Evolutionary conservation across 1,140 invertebrate genomes (phyloP).

Genomic region (Brachionus asplanchnoidis): DNA sequence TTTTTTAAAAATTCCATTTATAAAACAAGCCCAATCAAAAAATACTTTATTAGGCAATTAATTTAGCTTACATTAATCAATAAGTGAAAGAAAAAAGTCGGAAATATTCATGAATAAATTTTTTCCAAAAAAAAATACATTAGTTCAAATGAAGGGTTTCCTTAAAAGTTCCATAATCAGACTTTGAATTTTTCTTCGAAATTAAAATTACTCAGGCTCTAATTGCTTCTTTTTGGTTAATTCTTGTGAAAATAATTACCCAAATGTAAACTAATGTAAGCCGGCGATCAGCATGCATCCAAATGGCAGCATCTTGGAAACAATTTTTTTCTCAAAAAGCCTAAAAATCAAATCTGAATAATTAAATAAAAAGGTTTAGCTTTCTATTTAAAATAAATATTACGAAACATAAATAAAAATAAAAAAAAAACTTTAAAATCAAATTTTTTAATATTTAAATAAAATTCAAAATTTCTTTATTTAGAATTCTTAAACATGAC

Average conservation of each 20-base stretch:
- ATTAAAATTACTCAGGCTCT: neutral
- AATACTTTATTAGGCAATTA: neutral
- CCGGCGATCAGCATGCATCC: neutral
- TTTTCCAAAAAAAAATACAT: neutral
- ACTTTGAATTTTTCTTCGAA: neutral
- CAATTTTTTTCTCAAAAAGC: neutral
- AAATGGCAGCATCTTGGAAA: neutral
- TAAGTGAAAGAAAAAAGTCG: neutral
- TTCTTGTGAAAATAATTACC: neutral
- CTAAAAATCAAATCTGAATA: neutral
- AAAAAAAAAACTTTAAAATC: too few relatives aligned
- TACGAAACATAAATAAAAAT: neutral
- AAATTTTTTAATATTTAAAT: neutral
- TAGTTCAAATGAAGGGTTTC: neutral
- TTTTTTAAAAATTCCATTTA: too few relatives aligned
- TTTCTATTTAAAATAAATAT: neutral
- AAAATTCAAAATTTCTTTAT: neutral
- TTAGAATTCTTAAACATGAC: neutral
- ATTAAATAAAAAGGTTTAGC: neutral
- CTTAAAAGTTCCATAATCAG: neutral
- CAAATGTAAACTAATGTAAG: neutral
- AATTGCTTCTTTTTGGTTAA: neutral
- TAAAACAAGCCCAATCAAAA: neutral
- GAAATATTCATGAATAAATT: neutral
- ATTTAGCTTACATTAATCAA: neutral